Percentiles rank a stretch among this genome's conserved stretches.
These are phyloP conservation scores for Scylla paramamosain DNA, from an alignment of 1,140 invertebrate genomes.

Conservation along the genomic window DNA sequence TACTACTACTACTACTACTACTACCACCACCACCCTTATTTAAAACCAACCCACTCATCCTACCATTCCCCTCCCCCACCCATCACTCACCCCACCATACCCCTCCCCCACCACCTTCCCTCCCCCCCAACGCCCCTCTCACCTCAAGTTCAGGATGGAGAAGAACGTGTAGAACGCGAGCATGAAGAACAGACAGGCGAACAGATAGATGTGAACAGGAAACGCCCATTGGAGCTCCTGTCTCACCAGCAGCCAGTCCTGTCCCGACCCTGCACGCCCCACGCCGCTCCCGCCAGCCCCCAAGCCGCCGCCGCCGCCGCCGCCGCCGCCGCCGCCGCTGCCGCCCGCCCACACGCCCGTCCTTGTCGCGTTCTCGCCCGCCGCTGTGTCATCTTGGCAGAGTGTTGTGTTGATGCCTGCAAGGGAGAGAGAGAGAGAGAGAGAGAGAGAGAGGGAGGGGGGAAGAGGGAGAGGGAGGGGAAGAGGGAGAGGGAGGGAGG, in stretches of 20 bases:
- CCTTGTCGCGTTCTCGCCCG: neutral
- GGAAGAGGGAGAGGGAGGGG: no score
- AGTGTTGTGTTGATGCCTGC: neutral
- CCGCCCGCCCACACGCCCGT: neutral
- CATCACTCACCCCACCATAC: neutral
- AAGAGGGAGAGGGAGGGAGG: no score
- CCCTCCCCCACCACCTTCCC: neutral
- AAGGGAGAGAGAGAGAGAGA: neutral
- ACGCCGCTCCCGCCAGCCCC: neutral
- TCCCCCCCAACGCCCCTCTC: conserved; percentile 66
- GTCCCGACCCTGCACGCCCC: neutral
- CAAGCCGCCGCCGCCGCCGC: neutral
- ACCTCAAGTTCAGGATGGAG: conserved; percentile 85
- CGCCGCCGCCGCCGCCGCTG: neutral
- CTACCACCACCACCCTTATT: neutral
- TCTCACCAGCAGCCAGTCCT: conserved; percentile 54
- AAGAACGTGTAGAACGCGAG: conserved; percentile 85
- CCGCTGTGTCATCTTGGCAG: neutral
- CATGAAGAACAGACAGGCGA: conserved; percentile 84
- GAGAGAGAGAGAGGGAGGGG: neutral
- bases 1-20: conserved; percentile 23
- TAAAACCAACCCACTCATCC: no score
- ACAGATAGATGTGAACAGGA: conserved; percentile 83
- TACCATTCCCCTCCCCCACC: no score
- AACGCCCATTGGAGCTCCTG: conserved; percentile 81